These are phyloP conservation scores for Kryptopterus vitreolus DNA, from an alignment of 2,797 vertebrate species.

Conservation along the genomic window DNA sequence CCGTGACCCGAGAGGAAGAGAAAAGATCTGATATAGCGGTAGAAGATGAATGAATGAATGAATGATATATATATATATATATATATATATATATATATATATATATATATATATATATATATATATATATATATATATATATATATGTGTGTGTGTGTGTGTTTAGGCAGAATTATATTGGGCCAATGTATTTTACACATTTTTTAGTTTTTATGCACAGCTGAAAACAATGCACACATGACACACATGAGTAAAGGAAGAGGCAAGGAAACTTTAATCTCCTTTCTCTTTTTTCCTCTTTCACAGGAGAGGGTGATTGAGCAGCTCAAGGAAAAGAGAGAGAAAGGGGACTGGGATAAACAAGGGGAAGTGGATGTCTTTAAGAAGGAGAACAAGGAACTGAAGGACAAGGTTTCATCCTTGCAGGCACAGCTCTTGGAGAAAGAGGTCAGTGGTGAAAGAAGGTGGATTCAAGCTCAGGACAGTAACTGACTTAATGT, in stretches of 20 bases:
- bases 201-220: conserved; percentile 61
- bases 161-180: no score
- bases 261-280: conserved; percentile 17
- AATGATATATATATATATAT: no score
- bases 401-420: conserved; percentile 87
- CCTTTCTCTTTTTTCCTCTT: background rate
- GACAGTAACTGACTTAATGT: background rate
- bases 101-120: no score
- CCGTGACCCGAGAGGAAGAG: no score
- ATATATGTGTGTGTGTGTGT: no score
- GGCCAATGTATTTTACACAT: conserved; percentile 63
- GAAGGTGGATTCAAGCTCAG: background rate
- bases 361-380: conserved; percentile 86
- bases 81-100: no score
- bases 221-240: conserved; percentile 29
- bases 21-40: no score
- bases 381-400: conserved; percentile 91
- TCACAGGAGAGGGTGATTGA: conserved; percentile 93
- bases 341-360: conserved; percentile 86
- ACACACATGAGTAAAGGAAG: conserved; percentile 36
- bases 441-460: conserved; percentile 82
- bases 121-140: no score
- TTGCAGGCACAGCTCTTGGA: conserved; percentile 85
- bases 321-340: conserved; percentile 88
- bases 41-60: no score